Conservation (phyloP, 2,888 invertebrate species). For the Syrphus vitripennis region DNA sequence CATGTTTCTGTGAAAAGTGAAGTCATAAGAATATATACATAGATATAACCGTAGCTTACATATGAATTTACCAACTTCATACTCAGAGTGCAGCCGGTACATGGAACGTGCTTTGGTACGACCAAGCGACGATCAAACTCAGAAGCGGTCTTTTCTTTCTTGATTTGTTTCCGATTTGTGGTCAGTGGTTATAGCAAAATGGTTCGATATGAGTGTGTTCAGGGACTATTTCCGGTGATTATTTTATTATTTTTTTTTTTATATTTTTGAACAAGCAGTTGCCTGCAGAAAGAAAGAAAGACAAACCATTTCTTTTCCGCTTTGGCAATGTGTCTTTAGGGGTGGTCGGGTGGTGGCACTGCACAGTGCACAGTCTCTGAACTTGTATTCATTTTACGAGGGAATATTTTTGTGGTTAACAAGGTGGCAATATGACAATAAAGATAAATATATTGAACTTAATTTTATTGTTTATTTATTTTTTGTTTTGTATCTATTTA, state of each 20-base stretch:
- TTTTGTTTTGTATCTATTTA: neutral
- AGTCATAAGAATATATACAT: neutral
- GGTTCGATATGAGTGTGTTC: slow-evolving; percentile 14
- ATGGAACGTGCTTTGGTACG: slow-evolving; percentile 40
- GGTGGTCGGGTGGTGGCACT: no score
- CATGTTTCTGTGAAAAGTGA: neutral
- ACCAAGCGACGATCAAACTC: slow-evolving; percentile 7
- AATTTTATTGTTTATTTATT: neutral
- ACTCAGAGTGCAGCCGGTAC: slow-evolving; percentile 4
- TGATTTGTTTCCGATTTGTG: slow-evolving; percentile 47
- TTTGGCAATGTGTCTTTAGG: neutral
- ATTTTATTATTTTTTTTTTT: neutral
- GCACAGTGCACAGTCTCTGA: neutral
- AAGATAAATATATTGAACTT: slow-evolving; percentile 9
- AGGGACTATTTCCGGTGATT: slow-evolving; percentile 42
- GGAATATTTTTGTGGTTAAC: slow-evolving; percentile 1
- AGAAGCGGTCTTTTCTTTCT: slow-evolving; percentile 20
- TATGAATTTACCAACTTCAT: neutral
- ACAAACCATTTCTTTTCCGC: neutral
- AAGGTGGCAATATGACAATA: slow-evolving; percentile 11
- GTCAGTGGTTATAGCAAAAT: slow-evolving; percentile 33
- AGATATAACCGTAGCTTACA: neutral
- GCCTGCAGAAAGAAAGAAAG: neutral
- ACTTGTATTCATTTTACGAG: neutral
- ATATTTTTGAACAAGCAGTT: neutral